Evolutionary conservation across 2,797 vertebrate species (phyloP), one percentile per base, ranked within the genome.

Genomic region (Nasua narica): DNA sequence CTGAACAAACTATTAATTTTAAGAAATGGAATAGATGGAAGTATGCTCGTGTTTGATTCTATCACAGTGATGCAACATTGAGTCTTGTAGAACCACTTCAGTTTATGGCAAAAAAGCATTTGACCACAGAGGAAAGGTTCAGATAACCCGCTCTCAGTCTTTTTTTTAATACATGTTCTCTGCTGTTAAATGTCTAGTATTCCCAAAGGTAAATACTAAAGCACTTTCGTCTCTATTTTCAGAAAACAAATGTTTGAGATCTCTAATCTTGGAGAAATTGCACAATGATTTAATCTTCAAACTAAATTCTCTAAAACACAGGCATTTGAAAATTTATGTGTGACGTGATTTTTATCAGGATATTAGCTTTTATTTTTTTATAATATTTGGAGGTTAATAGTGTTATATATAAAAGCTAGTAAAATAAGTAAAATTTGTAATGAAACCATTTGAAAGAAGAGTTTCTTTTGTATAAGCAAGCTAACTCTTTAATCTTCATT

Each of bases 391-490:
- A 97, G 86, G 97, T 97, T 96, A 98, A 97, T 81, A 95, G 48
- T 93, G 94, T 97, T 96, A 89, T 97, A 92, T 97, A 62, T 79
- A 98, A 97, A 98, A 93, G 69, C 85, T 97, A 98, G 21, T 77
- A 74, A 96, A 94, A 25, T 86, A 95, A 72, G 46, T 19, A 96
- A 97, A 96, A 74, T 96, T 83, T 95, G 77, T 25, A 90, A 62
- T 95, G 90, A 97, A 97, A 92, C 46, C 85, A 79, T 79, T 97
- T 96, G 90, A 94, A 58, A 95, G 88, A 98, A 96, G 10, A 29
- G 23, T 98, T 97, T 98, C 93, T 98, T 19, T 67, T 84, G 93
- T 95, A 95, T 92, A 98, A 98, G 98, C 98, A 96, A 98, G 96
- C 52, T 86, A 14, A 32, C 78, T 21, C 82, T 97, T 98, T 97